A percentile compares a stretch with the other conserved stretches of the same genome.
Conservation (phyloP, 2,113 vertebrate species). For the Edolisoma coerulescens region DNA sequence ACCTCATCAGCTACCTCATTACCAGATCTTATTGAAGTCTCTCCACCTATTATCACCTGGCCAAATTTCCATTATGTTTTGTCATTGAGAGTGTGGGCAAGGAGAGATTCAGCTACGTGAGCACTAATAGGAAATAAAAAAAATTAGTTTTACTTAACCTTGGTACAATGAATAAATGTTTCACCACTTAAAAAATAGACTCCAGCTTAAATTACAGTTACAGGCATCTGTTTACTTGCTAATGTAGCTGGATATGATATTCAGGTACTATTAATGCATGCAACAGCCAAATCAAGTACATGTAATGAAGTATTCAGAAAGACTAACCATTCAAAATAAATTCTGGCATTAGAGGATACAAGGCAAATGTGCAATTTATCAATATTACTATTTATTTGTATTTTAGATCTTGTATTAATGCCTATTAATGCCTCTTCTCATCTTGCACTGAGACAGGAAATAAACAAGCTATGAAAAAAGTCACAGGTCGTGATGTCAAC, state of each 20-base stretch:
- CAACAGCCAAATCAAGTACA: not conserved
- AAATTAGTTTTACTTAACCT: not conserved
- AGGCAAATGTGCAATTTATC: not conserved
- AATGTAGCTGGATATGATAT: not conserved
- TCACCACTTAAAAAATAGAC: not conserved
- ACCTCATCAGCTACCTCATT: constrained; percentile 42
- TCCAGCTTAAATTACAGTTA: not conserved
- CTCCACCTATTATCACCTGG: constrained; percentile 6
- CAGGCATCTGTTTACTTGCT: not conserved
- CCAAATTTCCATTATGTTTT: constrained; percentile 19
- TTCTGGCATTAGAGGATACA: not conserved
- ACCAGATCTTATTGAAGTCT: constrained; percentile 16
- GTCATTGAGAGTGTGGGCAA: not conserved
- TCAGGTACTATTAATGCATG: not conserved
- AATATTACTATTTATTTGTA: not conserved
- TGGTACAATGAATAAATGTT: not conserved
- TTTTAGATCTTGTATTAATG: not conserved
- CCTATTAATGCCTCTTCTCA: too few species aligned
- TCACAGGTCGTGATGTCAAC: not conserved
- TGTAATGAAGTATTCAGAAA: not conserved
- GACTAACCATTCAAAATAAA: not conserved
- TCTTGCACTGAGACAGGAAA: not conserved
- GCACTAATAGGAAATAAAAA: not conserved
- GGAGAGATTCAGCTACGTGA: not conserved
- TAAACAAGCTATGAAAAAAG: not conserved